phyloP scores from a whole-genome alignment of 2,797 vertebrate genomes.

The Lagocephalus sceleratus region DNA sequence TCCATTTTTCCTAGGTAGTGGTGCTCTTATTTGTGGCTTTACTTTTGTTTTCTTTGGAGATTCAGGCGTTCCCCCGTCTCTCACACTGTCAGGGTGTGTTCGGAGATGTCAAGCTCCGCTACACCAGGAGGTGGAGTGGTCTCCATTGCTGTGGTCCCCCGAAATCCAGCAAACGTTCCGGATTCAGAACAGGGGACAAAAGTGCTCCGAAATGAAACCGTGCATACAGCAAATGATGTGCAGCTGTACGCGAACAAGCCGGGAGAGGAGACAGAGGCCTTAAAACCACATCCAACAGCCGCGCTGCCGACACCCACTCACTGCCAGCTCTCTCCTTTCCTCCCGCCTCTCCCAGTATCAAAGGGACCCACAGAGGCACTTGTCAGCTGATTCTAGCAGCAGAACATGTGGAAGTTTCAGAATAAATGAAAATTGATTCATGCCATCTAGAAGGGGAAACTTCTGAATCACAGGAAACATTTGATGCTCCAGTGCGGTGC shows the following conservation, averaged over 20 bases:
- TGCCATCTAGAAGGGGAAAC: conserved; percentile 20
- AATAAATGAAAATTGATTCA: conserved; percentile 1
- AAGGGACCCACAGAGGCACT: conserved; percentile 26
- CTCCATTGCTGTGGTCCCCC: conserved; percentile 36
- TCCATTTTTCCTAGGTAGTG: not conserved
- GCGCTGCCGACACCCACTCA: conserved; percentile 66
- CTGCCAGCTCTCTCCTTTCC: conserved; percentile 29
- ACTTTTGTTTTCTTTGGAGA: conserved; percentile 1
- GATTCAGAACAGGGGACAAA: conserved; percentile 35
- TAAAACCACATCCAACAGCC: conserved; percentile 51
- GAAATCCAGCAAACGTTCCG: conserved; percentile 44
- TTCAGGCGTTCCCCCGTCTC: not conserved
- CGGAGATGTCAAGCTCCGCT: conserved; percentile 29
- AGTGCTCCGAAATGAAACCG: conserved; percentile 48
- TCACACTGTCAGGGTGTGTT: conserved; percentile 39
- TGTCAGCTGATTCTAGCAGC: conserved; percentile 45
- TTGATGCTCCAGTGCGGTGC: conserved; percentile 6
- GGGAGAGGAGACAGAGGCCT: conserved; percentile 53
- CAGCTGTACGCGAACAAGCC: conserved; percentile 48
- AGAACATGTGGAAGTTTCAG: conserved; percentile 25
- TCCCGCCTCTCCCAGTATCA: conserved; percentile 21
- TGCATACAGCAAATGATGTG: conserved; percentile 45
- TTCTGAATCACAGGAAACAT: conserved; percentile 41
- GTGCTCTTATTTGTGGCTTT: conserved; percentile 8
- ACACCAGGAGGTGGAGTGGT: conserved; percentile 34